Evolutionary conservation across 2,797 vertebrate species (phyloP), one percentile per base, ranked within the genome.

Genomic region (Acanthurus lineatus): DNA sequence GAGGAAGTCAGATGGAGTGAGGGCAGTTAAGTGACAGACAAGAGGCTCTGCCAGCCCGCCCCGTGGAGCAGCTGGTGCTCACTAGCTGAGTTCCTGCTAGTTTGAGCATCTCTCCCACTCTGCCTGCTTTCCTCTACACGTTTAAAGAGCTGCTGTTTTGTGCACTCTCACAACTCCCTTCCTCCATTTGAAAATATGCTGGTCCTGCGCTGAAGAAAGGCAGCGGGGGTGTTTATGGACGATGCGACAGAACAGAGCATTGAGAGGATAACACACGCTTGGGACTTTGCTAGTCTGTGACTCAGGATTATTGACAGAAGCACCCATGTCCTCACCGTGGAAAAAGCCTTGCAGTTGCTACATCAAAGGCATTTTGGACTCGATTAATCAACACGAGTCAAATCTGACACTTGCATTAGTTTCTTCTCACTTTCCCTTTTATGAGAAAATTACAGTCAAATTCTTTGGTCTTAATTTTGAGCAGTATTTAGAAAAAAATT

Each of bases 291-390:
- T 83, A 69, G 83, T 77, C 82, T 92, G 84, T 83, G 89, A 90
- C 90, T 94, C 92, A 88, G 93, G 93, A 93, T 35, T 77, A 67
- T 84, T 84, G 78, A 82, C 85, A 86, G 83, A 89, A 80, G 81
- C 86, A 52, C 32, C 77, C 5, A 25, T 63, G 61, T 88, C 83
- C 67, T 76, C 82, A 65, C 62, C 62, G 15, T 83, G 88, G 77
- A 86, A 82, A 51, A 32, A 28, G 73, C 84, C 62, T 66, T 49
- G 54, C 56, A 20, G 75, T 84, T 85, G 66, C 72, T 75, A 76
- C 54, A 83, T 86, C 47, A 51, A 82, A 87, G 42, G 61, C 66
- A 25, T 80, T 70, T 83, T 22, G 71, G 69, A 82, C 77, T 76
- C 9, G 15, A 72, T 69, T 69, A 69, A 82, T 82, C 65, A 72